phyloP scores from a whole-genome alignment of 2,888 invertebrate species.

The Endotricha flammealis region DNA sequence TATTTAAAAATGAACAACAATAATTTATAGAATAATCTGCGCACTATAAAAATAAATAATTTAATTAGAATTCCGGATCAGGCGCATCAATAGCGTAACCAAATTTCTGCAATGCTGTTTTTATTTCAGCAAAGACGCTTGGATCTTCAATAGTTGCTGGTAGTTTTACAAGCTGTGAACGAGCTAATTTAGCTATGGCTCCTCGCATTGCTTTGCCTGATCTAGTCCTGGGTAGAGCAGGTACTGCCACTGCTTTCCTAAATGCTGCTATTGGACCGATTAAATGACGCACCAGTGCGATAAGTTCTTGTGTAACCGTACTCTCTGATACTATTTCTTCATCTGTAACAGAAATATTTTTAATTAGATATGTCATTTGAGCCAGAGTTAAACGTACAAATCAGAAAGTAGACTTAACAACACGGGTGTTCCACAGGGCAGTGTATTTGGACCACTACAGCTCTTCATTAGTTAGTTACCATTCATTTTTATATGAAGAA shows the following conservation, averaged over 20 bases:
- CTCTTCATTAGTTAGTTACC: too few species aligned
- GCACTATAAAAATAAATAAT: too few species aligned
- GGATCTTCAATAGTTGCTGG: conserved; percentile 93
- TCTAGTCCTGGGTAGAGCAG: conserved; percentile 90
- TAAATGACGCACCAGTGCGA: conserved; percentile 65
- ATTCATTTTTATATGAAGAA: too few species aligned
- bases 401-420: too few species aligned
- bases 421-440: too few species aligned
- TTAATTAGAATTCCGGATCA: conserved; percentile 74
- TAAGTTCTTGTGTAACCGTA: conserved; percentile 63
- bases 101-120: conserved; percentile 84
- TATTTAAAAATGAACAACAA: too few species aligned
- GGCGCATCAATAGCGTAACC: conserved; percentile 86
- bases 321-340: conserved; percentile 66
- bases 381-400: too few species aligned
- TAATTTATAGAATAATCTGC: too few species aligned
- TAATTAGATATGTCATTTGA: too few species aligned
- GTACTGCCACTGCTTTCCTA: conserved; percentile 86
- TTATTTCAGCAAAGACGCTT: conserved; percentile 87
- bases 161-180: conserved; percentile 87
- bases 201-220: conserved; percentile 85
- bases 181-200: conserved; percentile 90
- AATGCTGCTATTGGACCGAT: conserved; percentile 95
- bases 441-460: too few species aligned
- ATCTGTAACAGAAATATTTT: conserved; percentile 42